Evolutionary conservation across 2,113 vertebrate genomes (phyloP).

Genomic region (Sakesphorus luctuosus): DNA sequence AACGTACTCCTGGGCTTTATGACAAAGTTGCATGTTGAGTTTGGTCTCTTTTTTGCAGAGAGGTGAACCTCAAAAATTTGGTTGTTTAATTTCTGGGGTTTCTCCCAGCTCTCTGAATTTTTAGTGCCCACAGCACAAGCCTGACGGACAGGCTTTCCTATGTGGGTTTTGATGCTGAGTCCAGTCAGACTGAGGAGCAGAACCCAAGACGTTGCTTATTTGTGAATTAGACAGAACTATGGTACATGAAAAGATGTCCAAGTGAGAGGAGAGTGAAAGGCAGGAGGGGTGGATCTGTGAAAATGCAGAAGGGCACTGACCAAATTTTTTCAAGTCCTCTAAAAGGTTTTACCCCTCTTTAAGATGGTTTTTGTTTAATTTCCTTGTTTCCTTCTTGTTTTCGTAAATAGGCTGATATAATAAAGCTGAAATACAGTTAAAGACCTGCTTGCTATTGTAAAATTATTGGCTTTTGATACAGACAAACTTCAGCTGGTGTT

Average conservation of each 20-base stretch:
- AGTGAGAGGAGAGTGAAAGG: background rate
- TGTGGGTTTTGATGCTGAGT: background rate
- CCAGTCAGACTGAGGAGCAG: background rate
- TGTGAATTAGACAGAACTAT: background rate
- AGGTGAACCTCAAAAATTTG: background rate
- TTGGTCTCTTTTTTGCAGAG: background rate
- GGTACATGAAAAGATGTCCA: fast-evolving
- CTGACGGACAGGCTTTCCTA: background rate
- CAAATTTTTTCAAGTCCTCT: background rate
- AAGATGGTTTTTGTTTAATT: background rate
- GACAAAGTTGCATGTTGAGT: fast-evolving
- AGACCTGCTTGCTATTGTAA: background rate
- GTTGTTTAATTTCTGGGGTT: background rate
- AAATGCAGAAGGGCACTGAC: background rate
- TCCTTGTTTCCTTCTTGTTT: background rate
- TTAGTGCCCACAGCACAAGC: fast-evolving
- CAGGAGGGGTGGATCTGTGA: background rate
- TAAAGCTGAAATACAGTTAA: background rate
- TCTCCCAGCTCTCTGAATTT: background rate
- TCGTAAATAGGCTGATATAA: background rate
- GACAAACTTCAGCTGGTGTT: background rate
- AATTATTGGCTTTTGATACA: background rate
- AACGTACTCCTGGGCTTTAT: background rate
- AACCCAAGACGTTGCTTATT: background rate
- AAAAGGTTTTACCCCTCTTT: background rate